Evolutionary conservation across 2,888 invertebrate species (phyloP).

Genomic region (Pyrgus malvae): DNA sequence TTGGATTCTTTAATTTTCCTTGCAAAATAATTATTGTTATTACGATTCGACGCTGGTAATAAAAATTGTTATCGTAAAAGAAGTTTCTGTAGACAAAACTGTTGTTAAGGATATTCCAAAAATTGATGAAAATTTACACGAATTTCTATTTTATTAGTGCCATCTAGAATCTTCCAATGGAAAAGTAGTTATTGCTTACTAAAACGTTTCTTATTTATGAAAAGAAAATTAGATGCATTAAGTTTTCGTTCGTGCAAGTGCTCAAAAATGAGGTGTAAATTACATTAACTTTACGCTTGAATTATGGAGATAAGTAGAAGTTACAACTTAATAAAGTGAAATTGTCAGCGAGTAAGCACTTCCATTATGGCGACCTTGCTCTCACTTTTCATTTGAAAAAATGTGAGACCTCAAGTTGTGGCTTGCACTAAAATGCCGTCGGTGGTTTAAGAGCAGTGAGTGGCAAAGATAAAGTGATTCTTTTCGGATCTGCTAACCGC

Average conservation of each 20-base stretch:
- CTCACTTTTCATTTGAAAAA: slow-evolving; percentile 39
- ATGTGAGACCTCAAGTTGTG: slow-evolving; percentile 33
- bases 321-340: neutral
- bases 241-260: neutral
- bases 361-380: slow-evolving; percentile 33
- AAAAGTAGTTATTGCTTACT: too few relatives aligned
- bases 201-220: too few relatives aligned
- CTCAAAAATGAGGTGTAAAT: neutral
- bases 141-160: too few relatives aligned
- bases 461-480: slow-evolving; percentile 33
- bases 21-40: too few relatives aligned
- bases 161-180: too few relatives aligned
- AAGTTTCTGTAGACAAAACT: too few relatives aligned
- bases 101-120: too few relatives aligned
- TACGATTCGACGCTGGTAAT: too few relatives aligned
- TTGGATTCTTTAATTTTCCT: too few relatives aligned
- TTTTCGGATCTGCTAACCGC: slow-evolving; percentile 39
- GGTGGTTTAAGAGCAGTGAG: slow-evolving; percentile 37
- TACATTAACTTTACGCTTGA: neutral
- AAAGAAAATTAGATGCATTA: neutral
- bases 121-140: too few relatives aligned
- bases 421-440: slow-evolving; percentile 34
- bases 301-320: neutral
- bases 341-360: slow-evolving; percentile 9
- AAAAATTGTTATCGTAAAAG: too few relatives aligned